phyloP scores from a whole-genome alignment of 2,888 invertebrate species.

The Tromatobia lineatoria region DNA sequence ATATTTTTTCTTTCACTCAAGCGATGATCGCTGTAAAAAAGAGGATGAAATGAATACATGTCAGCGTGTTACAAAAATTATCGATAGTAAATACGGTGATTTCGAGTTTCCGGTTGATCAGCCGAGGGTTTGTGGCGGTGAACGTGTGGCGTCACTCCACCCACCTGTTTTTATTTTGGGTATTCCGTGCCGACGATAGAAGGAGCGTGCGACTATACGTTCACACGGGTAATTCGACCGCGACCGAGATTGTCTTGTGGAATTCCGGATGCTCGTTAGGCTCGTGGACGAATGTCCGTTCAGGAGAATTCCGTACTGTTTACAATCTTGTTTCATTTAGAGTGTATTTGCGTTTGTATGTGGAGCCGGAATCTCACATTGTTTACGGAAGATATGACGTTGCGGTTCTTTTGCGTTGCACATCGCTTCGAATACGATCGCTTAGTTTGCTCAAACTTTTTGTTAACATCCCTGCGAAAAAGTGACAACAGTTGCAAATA shows the following conservation, averaged over 20 bases:
- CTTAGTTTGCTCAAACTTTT: too few relatives aligned
- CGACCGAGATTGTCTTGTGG: conserved; percentile 4
- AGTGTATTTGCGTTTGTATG: not conserved
- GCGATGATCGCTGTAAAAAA: not conserved
- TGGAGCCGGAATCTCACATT: not conserved
- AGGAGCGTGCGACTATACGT: not conserved
- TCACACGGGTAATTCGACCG: not conserved
- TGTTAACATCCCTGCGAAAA: too few relatives aligned
- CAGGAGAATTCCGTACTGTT: not conserved
- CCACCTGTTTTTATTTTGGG: conserved; percentile 43
- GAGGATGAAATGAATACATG: not conserved
- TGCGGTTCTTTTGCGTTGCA: not conserved
- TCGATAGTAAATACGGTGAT: not conserved
- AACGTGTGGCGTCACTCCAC: conserved; percentile 34
- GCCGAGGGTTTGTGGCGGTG: not conserved
- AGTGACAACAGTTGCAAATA: too few relatives aligned
- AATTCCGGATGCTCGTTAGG: conserved; percentile 24
- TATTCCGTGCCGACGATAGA: not conserved
- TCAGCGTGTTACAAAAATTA: not conserved
- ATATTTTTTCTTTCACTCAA: not conserved
- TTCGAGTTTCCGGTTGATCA: not conserved
- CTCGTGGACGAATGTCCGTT: not conserved
- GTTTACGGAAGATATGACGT: not conserved
- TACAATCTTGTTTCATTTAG: not conserved
- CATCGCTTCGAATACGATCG: not conserved